A percentile compares a stretch with the other conserved stretches of the same genome.
These are phyloP conservation scores for Lordiphosa stackelbergi DNA, from an alignment of 1,140 invertebrate genomes.

Conservation along the genomic window DNA sequence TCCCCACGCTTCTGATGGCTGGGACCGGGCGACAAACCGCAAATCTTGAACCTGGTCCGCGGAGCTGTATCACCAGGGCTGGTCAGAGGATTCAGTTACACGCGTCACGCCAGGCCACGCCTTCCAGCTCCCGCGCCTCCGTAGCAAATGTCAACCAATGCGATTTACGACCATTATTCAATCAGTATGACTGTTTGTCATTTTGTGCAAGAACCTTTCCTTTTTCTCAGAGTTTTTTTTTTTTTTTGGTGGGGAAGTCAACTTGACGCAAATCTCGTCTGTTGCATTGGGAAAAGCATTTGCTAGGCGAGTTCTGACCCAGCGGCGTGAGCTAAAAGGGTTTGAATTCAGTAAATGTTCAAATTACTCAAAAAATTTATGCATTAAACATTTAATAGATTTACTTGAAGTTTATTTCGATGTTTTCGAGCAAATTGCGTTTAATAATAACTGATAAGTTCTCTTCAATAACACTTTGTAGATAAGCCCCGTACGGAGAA, in stretches of 20 bases:
- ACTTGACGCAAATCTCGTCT: constrained; percentile 72
- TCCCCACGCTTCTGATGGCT: constrained; percentile 44
- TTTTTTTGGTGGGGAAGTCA: constrained; percentile 39
- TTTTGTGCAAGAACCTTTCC: constrained; percentile 54
- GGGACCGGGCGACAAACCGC: constrained; percentile 25
- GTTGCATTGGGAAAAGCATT: constrained; percentile 68
- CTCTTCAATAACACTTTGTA: too few species aligned
- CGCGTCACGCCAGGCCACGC: constrained; percentile 3
- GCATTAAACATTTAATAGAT: too few species aligned
- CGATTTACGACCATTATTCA: constrained; percentile 75
- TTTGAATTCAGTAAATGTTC: not conserved
- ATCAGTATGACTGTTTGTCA: constrained; percentile 75
- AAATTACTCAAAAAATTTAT: too few species aligned
- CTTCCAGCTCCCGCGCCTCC: constrained; percentile 1
- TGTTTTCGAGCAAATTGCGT: too few species aligned
- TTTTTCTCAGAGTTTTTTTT: constrained; percentile 6
- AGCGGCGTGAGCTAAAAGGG: constrained; percentile 1
- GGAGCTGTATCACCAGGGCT: constrained; percentile 2
- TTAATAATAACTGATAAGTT: too few species aligned
- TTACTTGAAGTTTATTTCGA: too few species aligned
- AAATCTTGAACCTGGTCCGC: constrained; percentile 20
- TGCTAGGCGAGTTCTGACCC: constrained; percentile 33
- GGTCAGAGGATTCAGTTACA: constrained; percentile 2
- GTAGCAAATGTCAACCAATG: constrained; percentile 60
- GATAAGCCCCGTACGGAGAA: too few species aligned